A percentile compares a stretch with the other conserved stretches of the same genome.
These are phyloP conservation scores for Helogale parvula DNA, from an alignment of 2,113 vertebrate genomes.

Conservation along the genomic window DNA sequence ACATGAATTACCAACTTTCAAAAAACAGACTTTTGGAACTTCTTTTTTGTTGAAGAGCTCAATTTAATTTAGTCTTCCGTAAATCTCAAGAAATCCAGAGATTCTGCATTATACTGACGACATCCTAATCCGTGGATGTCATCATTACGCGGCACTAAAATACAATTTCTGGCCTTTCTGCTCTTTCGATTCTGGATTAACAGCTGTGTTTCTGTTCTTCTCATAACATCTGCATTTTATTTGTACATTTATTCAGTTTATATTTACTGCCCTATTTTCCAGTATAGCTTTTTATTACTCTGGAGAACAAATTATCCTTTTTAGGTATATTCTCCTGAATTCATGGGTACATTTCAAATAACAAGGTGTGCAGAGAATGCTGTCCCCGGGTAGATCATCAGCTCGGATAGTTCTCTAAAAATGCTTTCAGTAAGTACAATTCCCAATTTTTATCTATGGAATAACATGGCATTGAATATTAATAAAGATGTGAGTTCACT, in stretches of 20 bases:
- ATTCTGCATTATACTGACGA: background rate
- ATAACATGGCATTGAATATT: background rate
- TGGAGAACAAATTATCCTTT: background rate
- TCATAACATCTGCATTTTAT: background rate
- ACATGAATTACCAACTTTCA: background rate
- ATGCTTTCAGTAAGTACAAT: background rate
- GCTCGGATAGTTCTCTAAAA: background rate
- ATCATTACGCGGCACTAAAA: background rate
- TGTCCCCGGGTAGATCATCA: background rate
- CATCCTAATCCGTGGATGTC: background rate
- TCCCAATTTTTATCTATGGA: background rate
- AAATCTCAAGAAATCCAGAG: background rate
- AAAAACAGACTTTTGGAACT: background rate
- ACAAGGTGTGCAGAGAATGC: background rate
- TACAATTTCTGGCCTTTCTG: background rate
- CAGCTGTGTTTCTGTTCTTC: background rate
- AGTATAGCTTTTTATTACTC: slow-evolving; percentile 13
- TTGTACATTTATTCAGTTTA: background rate
- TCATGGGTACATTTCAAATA: background rate
- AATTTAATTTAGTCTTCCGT: background rate
- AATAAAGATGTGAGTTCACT: slow-evolving; percentile 30
- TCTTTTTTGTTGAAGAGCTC: background rate
- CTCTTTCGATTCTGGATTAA: background rate
- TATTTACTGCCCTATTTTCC: background rate
- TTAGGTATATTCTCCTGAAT: background rate